A percentile compares a stretch with the other conserved stretches of the same genome.
These are phyloP conservation scores for Hemiprocne comata DNA, from an alignment of 2,113 vertebrate species.

Conservation along the genomic window DNA sequence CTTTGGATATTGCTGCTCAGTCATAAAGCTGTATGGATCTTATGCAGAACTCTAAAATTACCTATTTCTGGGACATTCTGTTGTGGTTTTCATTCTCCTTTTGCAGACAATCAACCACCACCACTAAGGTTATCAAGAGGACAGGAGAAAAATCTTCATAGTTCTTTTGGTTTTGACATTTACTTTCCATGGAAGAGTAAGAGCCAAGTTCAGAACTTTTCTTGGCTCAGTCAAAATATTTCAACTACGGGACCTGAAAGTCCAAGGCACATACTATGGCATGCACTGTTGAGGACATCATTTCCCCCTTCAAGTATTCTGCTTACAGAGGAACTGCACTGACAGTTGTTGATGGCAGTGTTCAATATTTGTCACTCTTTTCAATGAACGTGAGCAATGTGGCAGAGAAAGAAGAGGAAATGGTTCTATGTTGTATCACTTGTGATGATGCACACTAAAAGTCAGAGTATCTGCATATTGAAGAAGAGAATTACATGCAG, in stretches of 20 bases:
- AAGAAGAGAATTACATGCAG: slow-evolving; percentile 53
- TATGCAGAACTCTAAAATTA: slow-evolving; percentile 8
- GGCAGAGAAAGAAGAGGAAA: slow-evolving; percentile 59
- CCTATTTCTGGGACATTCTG: not conserved
- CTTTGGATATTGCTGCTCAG: slow-evolving; percentile 38
- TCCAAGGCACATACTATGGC: slow-evolving; percentile 21
- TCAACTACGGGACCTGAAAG: slow-evolving; percentile 25
- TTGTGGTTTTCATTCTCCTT: slow-evolving; percentile 38
- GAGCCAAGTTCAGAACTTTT: slow-evolving; percentile 6
- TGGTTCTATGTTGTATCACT: slow-evolving; percentile 49
- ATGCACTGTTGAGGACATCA: slow-evolving; percentile 47
- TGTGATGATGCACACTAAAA: slow-evolving; percentile 57
- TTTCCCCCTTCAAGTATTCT: slow-evolving; percentile 56
- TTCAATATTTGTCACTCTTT: slow-evolving; percentile 15
- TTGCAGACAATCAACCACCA: slow-evolving; percentile 21
- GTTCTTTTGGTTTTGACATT: not conserved
- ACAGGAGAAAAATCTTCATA: not conserved
- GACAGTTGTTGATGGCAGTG: not conserved
- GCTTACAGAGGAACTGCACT: slow-evolving; percentile 6
- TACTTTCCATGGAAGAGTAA: slow-evolving; percentile 18
- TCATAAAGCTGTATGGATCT: slow-evolving; percentile 25
- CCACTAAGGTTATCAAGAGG: not conserved
- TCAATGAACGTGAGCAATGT: not conserved
- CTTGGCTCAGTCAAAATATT: slow-evolving; percentile 13
- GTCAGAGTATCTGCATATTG: slow-evolving; percentile 37